Conservation (phyloP, 1,140 invertebrate genomes). For the Pinna nobilis region DNA sequence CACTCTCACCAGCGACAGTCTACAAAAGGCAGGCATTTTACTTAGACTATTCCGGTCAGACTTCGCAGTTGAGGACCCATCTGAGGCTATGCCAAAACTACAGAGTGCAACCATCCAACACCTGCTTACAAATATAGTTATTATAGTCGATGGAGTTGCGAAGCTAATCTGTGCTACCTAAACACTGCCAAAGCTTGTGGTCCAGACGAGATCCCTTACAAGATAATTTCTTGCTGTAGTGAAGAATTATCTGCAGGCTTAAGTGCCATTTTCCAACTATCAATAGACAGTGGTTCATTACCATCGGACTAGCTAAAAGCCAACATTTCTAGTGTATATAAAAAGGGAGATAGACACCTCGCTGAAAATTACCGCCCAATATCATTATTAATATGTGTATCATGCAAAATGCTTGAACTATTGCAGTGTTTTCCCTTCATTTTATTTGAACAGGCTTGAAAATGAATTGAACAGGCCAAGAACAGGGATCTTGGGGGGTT, state of each 20-base stretch:
- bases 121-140: neutral
- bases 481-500: too few relatives aligned
- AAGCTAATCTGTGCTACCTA: neutral
- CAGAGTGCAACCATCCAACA: neutral
- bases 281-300: slow-evolving; percentile 7
- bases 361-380: slow-evolving; percentile 27
- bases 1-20: slow-evolving; percentile 12
- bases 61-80: slow-evolving; percentile 12
- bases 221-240: slow-evolving; percentile 3
- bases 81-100: neutral
- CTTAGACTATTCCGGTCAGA: slow-evolving; percentile 33
- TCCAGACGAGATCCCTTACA: slow-evolving; percentile 1
- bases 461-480: too few relatives aligned
- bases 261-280: slow-evolving; percentile 7
- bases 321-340: slow-evolving; percentile 35
- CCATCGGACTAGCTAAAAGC: slow-evolving; percentile 26
- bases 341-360: slow-evolving; percentile 40
- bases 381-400: slow-evolving; percentile 2
- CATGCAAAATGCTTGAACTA: too few relatives aligned
- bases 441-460: too few relatives aligned
- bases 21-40: slow-evolving; percentile 26
- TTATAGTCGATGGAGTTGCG: slow-evolving; percentile 4
- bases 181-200: slow-evolving; percentile 8
- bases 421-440: too few relatives aligned
- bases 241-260: slow-evolving; percentile 10